Percentiles rank a stretch among this genome's conserved stretches.
Conservation (phyloP, 2,888 invertebrate genomes). For the Stenurella melanura region DNA sequence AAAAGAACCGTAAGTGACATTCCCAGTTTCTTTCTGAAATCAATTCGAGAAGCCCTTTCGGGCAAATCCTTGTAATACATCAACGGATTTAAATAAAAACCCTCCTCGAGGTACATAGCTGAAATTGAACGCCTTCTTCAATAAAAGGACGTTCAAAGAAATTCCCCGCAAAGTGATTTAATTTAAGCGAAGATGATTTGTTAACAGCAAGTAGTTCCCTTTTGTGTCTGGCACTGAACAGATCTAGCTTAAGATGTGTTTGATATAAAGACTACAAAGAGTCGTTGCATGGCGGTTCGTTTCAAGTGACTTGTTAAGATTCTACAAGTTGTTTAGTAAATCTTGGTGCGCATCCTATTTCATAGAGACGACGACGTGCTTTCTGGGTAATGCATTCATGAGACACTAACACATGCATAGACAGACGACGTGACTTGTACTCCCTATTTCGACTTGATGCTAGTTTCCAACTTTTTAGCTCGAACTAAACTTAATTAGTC, state of each 20-base stretch:
- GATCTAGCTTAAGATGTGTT: conserved; percentile 32
- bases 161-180: conserved; percentile 32
- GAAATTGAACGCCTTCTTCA: conserved; percentile 16
- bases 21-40: not conserved
- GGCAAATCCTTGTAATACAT: not conserved
- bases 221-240: conserved; percentile 24
- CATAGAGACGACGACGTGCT: conserved; percentile 50
- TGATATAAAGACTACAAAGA: conserved; percentile 44
- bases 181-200: conserved; percentile 26
- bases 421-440: conserved; percentile 44
- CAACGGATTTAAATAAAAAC: not conserved
- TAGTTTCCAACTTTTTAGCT: conserved; percentile 17
- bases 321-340: conserved; percentile 54
- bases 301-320: conserved; percentile 58
- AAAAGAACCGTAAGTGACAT: not conserved
- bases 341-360: conserved; percentile 55
- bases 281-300: conserved; percentile 49
- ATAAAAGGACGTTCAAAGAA: conserved; percentile 10
- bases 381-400: conserved; percentile 53
- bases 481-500: conserved; percentile 1
- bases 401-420: conserved; percentile 49
- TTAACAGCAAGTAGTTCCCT: conserved; percentile 20
- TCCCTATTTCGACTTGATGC: conserved; percentile 24
- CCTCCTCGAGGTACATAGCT: not conserved
- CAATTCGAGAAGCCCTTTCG: not conserved